These are phyloP conservation scores for Aptenodytes patagonicus DNA, from an alignment of 2,113 vertebrate genomes.

Conservation along the genomic window DNA sequence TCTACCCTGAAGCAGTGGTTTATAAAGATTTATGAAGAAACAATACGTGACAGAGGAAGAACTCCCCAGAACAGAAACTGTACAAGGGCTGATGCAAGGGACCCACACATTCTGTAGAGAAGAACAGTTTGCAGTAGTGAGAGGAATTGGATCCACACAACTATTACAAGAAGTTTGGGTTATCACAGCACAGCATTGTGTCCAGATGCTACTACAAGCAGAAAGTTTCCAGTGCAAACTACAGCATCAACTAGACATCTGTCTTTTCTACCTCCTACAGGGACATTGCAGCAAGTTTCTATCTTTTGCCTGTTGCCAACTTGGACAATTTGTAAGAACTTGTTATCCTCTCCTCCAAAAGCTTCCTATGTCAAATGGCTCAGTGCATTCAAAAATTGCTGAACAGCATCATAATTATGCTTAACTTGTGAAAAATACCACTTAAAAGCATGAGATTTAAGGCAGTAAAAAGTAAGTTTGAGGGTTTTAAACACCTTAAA, in stretches of 20 bases:
- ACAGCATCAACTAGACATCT: background rate
- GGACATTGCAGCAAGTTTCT: background rate
- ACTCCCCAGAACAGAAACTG: background rate
- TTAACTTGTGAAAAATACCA: background rate
- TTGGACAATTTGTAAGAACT: background rate
- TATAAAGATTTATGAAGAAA: background rate
- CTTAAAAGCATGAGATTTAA: background rate
- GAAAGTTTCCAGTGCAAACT: background rate
- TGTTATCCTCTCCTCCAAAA: background rate
- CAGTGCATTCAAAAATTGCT: background rate
- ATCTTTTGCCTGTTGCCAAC: background rate
- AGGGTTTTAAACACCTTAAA: background rate
- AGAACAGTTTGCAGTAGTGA: background rate
- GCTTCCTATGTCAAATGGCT: background rate
- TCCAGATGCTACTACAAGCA: background rate
- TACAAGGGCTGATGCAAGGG: background rate
- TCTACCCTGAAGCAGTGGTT: background rate
- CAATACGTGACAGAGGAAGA: background rate
- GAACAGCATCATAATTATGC: background rate
- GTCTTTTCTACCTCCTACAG: background rate
- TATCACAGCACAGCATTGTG: background rate
- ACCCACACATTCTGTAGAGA: background rate
- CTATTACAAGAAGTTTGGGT: background rate
- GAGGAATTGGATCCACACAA: background rate
- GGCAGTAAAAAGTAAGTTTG: background rate